These are phyloP conservation scores for Delichon dasypus DNA, from an alignment of 2,797 vertebrate genomes.

Conservation along the genomic window DNA sequence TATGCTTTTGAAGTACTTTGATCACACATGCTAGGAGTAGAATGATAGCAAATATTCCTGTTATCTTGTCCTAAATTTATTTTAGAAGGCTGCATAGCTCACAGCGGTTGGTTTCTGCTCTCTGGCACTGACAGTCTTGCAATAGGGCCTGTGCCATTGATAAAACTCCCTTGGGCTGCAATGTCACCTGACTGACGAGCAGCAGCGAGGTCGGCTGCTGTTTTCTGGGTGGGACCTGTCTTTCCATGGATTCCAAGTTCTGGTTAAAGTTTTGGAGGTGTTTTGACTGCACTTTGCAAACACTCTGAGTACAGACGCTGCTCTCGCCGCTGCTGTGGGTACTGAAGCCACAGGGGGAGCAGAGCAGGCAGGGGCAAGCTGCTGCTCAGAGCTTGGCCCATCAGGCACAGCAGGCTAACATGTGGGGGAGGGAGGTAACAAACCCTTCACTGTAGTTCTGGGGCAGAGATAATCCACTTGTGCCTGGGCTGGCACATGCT, in stretches of 20 bases:
- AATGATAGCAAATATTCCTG: slow-evolving; percentile 2
- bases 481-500: neutral
- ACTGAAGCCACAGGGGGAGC: neutral
- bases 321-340: neutral
- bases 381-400: neutral
- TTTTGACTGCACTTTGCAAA: neutral
- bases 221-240: neutral
- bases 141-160: neutral
- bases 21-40: neutral
- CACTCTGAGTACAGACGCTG: neutral
- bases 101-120: neutral
- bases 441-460: neutral
- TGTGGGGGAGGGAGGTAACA: neutral
- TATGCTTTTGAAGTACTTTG: neutral
- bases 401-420: neutral
- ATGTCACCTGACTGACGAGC: neutral
- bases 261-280: neutral
- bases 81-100: slow-evolving; percentile 19
- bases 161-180: neutral
- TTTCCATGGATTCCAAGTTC: neutral
- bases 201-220: neutral
- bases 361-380: neutral
- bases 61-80: slow-evolving; percentile 25
- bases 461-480: neutral
- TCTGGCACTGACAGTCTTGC: neutral